Conservation (phyloP, 2,797 vertebrate species). For the Orestias chungarensis region DNA sequence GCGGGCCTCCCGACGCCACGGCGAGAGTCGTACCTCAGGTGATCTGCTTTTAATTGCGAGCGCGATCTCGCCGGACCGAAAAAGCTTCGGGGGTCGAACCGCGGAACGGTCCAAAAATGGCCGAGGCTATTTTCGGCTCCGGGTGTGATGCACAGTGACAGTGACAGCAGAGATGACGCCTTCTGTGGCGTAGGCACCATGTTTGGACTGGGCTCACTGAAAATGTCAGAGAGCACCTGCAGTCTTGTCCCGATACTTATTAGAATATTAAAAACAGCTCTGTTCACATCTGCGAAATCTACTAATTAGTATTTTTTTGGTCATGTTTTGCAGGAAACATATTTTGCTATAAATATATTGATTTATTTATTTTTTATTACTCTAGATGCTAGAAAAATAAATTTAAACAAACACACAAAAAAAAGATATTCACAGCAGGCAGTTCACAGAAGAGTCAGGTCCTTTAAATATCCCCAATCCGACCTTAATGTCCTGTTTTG, state of each 20-base stretch:
- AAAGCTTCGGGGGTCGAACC: slow-evolving; percentile 10
- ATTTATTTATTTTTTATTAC: neutral
- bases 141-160: slow-evolving; percentile 59
- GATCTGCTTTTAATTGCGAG: slow-evolving; percentile 20
- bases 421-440: slow-evolving; percentile 30
- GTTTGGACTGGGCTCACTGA: slow-evolving; percentile 47
- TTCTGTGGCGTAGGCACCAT: slow-evolving; percentile 39
- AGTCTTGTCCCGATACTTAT: slow-evolving; percentile 24
- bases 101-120: slow-evolving; percentile 12
- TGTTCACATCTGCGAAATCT: slow-evolving; percentile 3
- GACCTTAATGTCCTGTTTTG: slow-evolving; percentile 23
- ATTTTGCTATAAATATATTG: neutral
- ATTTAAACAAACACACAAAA: slow-evolving; percentile 11
- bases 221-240: slow-evolving; percentile 30
- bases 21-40: slow-evolving; percentile 2
- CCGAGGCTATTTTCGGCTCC: slow-evolving; percentile 38
- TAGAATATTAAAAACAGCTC: slow-evolving; percentile 18
- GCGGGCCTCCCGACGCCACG: neutral
- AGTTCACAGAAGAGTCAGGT: slow-evolving; percentile 30
- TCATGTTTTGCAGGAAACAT: neutral
- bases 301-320: neutral
- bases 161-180: slow-evolving; percentile 46
- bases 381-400: slow-evolving; percentile 28
- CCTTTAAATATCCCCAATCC: slow-evolving; percentile 24
- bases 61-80: slow-evolving; percentile 6